Evolutionary conservation across 2,797 vertebrate genomes (phyloP), one percentile per base, ranked within the genome.

Genomic region (Arrhamphus sclerolepis): DNA sequence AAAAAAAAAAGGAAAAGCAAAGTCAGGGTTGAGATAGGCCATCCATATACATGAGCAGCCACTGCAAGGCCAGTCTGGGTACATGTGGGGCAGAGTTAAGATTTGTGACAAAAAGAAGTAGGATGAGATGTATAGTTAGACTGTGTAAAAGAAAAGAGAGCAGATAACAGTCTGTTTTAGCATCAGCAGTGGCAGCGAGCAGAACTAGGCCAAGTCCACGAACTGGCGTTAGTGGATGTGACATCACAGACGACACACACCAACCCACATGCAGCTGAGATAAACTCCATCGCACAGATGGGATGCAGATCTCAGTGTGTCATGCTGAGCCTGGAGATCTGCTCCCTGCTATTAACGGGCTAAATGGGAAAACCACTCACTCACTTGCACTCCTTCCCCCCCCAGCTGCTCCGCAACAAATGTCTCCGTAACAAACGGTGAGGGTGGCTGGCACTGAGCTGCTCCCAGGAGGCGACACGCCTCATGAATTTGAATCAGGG

Each of bases 221-320:
- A 66, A 51, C 38, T 29, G 1, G 55, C 74, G 55, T 70, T 4
- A 38, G 57, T 24, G 66, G 63, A n/a, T 19, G 58, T 43, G 40
- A 60, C 64, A 20, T 51, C 56, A 52, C 63, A 69, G 51, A 56
- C 60, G 9, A 46, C 62, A 58, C 67, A 59, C 67, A 64, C 67
- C 56, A 60, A 71, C 77, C 41, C 78, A 77, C 72, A 81, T 28
- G 49, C 73, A 77, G 79, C 67, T n/a, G 64, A 75, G 67, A 65
- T 47, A 1, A 39, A 66, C 59, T 46, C 61, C 50, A 46, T 8
- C 0, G 0, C 62, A 65, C 79, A 81, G 82, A 85, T 78, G 80
- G 80, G 66, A 69, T 24, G n/a, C 41, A n/a, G 60, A 46, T 47
- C 66, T 50, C 61, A 10, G 47, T 19, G 3, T 40, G 73, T 62